These are phyloP conservation scores for Phymastichus coffea DNA, from an alignment of 1,140 invertebrate species.

Conservation along the genomic window DNA sequence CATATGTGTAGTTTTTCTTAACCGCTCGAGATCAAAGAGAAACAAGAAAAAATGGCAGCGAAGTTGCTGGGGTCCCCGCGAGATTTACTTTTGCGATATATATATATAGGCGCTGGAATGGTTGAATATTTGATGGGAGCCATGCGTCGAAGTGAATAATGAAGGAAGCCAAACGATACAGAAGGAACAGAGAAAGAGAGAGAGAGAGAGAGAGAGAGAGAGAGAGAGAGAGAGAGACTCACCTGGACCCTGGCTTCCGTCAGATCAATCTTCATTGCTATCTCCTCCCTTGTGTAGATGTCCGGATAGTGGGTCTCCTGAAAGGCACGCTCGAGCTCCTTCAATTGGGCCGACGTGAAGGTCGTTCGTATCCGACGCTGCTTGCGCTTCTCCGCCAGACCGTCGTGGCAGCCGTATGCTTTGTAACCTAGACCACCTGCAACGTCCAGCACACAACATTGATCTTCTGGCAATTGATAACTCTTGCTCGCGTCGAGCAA, in stretches of 20 bases:
- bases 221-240: slow-evolving; percentile 37
- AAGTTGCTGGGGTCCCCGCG: slow-evolving; percentile 34
- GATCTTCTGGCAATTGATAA: background rate
- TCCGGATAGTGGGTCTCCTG: slow-evolving; percentile 98
- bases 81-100: slow-evolving; percentile 11
- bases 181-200: too few relatives aligned
- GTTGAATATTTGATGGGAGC: slow-evolving; percentile 17
- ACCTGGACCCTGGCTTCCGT: slow-evolving; percentile 98
- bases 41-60: too few relatives aligned
- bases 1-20: too few relatives aligned
- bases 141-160: too few relatives aligned
- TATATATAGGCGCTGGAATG: background rate
- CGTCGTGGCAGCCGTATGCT: slow-evolving; percentile 82
- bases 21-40: too few relatives aligned
- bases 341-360: slow-evolving; percentile 94
- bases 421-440: slow-evolving; percentile 82
- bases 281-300: slow-evolving; percentile 98
- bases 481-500: too few relatives aligned
- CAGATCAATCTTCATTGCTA: slow-evolving; percentile 96
- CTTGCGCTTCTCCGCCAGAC: slow-evolving; percentile 86
- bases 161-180: too few relatives aligned
- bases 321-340: slow-evolving; percentile 95
- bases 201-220: too few relatives aligned
- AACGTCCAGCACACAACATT: too few relatives aligned
- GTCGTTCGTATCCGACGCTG: slow-evolving; percentile 93